A percentile compares a stretch with the other conserved stretches of the same genome.
phyloP scores from a whole-genome alignment of 1,140 invertebrate genomes.

The Anastrepha obliqua region DNA sequence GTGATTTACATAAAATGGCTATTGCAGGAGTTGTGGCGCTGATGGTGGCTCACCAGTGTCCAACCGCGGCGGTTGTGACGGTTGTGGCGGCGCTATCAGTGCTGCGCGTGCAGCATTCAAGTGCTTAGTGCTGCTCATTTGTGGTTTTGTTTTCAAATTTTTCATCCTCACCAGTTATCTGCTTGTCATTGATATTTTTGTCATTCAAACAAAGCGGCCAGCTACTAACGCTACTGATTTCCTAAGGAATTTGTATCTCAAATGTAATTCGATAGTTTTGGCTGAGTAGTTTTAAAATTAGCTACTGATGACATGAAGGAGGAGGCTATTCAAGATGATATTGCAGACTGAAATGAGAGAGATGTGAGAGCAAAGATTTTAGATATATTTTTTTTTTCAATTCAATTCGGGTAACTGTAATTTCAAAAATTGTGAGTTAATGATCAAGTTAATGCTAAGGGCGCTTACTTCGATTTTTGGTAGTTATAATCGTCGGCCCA shows the following conservation, averaged over 20 bases:
- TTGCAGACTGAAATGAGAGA: too few relatives aligned
- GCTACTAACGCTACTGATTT: slow-evolving; percentile 7
- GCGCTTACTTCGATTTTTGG: too few relatives aligned
- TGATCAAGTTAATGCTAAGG: too few relatives aligned
- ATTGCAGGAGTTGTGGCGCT: neutral
- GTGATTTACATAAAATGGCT: slow-evolving; percentile 41
- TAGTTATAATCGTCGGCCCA: too few relatives aligned
- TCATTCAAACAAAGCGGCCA: neutral
- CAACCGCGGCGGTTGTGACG: neutral
- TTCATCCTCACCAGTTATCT: neutral
- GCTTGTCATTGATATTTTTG: slow-evolving; percentile 49
- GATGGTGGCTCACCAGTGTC: neutral
- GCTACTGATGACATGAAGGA: neutral
- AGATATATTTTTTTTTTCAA: too few relatives aligned
- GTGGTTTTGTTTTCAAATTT: neutral
- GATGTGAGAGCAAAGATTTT: too few relatives aligned
- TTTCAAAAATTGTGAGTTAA: too few relatives aligned
- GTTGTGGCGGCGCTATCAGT: neutral
- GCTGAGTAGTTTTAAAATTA: slow-evolving; percentile 23
- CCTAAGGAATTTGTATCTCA: neutral
- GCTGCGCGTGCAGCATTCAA: slow-evolving; percentile 22
- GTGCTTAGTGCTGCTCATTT: neutral
- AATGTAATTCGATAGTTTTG: slow-evolving; percentile 17
- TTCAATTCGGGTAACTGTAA: too few relatives aligned
- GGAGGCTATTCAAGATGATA: too few relatives aligned